A percentile compares a stretch with the other conserved stretches of the same genome.
Conservation (phyloP, 2,888 invertebrate genomes). For the Hirtodrosophila duncani region DNA sequence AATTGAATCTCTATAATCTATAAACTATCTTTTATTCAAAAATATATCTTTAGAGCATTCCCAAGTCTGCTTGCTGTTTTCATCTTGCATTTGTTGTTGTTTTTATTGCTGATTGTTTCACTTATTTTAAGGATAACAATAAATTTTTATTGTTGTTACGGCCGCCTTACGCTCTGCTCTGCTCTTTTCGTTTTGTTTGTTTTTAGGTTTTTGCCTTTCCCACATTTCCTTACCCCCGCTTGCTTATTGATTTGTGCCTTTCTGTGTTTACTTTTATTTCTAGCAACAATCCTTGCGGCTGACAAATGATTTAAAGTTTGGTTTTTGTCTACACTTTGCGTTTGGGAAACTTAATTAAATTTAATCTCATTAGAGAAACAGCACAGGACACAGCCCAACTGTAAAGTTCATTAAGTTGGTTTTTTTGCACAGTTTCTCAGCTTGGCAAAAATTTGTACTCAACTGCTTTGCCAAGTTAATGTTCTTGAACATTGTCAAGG, state of each 20-base stretch:
- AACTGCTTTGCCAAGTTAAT: constrained; percentile 47
- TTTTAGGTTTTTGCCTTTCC: constrained; percentile 17
- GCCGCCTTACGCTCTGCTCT: constrained; percentile 34
- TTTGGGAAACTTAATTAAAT: constrained; percentile 46
- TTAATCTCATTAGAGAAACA: constrained; percentile 56
- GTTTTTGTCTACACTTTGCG: constrained; percentile 13
- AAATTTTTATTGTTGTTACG: constrained; percentile 64
- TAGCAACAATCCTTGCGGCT: constrained; percentile 36
- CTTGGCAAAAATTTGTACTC: constrained; percentile 26
- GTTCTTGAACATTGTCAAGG: constrained; percentile 39
- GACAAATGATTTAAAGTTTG: constrained; percentile 52
- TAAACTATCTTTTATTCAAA: too few species aligned
- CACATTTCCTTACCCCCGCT: constrained; percentile 16
- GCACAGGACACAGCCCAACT: constrained; percentile 35
- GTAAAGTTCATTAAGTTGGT: constrained; percentile 49
- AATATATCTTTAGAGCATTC: constrained; percentile 33
- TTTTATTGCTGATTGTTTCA: constrained; percentile 71
- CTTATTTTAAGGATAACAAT: constrained; percentile 64
- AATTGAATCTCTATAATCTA: too few species aligned
- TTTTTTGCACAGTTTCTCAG: constrained; percentile 6
- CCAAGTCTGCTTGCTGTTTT: not conserved
- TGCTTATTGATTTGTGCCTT: constrained; percentile 53
- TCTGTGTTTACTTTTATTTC: not conserved
- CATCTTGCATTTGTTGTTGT: constrained; percentile 12
- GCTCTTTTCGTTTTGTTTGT: constrained; percentile 19